Conservation (phyloP, 2,113 vertebrate genomes). For the Diphyllodes magnificus region DNA sequence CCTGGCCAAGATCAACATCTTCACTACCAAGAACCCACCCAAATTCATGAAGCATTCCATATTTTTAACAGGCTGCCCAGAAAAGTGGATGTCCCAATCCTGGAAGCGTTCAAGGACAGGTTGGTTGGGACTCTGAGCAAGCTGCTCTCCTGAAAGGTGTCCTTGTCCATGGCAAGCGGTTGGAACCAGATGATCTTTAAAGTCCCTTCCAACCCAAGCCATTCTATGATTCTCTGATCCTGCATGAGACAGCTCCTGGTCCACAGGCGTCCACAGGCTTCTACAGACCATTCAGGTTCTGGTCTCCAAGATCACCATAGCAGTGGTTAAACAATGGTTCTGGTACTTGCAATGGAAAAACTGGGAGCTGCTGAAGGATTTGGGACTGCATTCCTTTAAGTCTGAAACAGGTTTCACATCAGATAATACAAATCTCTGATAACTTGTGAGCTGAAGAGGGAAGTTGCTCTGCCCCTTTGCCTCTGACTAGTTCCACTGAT, state of each 20-base stretch:
- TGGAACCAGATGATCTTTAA: not conserved
- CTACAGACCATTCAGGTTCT: not conserved
- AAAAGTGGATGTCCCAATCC: not conserved
- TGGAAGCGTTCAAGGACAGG: not conserved
- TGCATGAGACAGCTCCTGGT: not conserved
- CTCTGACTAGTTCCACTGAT: not conserved
- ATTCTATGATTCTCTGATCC: not conserved
- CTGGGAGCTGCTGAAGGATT: not conserved
- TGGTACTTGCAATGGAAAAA: not conserved
- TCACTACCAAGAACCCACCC: not conserved
- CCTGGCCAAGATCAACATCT: not conserved
- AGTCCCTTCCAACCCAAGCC: not conserved
- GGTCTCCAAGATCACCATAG: not conserved
- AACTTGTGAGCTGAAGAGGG: not conserved
- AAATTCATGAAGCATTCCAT: not conserved
- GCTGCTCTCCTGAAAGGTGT: not conserved
- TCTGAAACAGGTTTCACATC: not conserved
- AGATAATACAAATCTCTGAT: not conserved
- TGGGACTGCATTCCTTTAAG: not conserved
- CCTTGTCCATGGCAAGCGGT: not conserved
- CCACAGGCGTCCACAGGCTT: not conserved
- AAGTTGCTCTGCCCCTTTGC: not conserved
- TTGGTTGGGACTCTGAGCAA: not conserved
- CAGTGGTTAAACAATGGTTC: not conserved
- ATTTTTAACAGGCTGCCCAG: not conserved